These are phyloP conservation scores for Lanistes nyassanus DNA, from an alignment of 1,140 invertebrate species.

Conservation along the genomic window DNA sequence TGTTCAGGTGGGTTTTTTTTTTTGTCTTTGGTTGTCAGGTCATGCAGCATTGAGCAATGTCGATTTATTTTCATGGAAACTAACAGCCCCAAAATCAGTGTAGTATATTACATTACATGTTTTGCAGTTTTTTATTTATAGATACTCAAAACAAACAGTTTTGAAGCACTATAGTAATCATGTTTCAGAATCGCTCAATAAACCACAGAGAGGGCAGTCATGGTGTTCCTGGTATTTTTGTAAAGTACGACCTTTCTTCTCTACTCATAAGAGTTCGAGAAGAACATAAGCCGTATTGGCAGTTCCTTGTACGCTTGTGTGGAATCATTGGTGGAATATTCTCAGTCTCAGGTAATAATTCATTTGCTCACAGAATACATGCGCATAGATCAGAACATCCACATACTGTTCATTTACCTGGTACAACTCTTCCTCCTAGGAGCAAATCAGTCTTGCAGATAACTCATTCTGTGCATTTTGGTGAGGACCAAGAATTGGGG, in stretches of 20 bases:
- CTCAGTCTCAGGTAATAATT: slow-evolving; percentile 73
- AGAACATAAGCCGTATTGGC: slow-evolving; percentile 78
- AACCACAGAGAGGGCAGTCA: slow-evolving; percentile 83
- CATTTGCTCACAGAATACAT: too few species aligned
- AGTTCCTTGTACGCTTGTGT: slow-evolving; percentile 87
- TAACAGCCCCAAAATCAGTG: too few species aligned
- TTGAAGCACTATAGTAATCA: neutral
- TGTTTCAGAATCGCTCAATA: slow-evolving; percentile 75
- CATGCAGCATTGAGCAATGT: too few species aligned
- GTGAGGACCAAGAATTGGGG: too few species aligned
- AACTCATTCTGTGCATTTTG: neutral
- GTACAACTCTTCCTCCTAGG: neutral
- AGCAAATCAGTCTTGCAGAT: neutral
- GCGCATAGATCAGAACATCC: too few species aligned
- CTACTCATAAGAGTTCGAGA: slow-evolving; percentile 87
- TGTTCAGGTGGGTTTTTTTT: too few species aligned
- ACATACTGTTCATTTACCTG: neutral
- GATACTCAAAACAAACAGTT: too few species aligned
- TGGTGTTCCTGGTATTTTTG: slow-evolving; percentile 92
- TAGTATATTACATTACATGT: too few species aligned
- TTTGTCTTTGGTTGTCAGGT: too few species aligned
- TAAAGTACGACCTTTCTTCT: slow-evolving; percentile 90
- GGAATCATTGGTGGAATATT: slow-evolving; percentile 92
- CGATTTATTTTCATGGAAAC: too few species aligned
- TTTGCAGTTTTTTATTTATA: too few species aligned